Evolutionary conservation across 2,113 vertebrate genomes (phyloP).

Genomic region (Xiphophorus maculatus): DNA sequence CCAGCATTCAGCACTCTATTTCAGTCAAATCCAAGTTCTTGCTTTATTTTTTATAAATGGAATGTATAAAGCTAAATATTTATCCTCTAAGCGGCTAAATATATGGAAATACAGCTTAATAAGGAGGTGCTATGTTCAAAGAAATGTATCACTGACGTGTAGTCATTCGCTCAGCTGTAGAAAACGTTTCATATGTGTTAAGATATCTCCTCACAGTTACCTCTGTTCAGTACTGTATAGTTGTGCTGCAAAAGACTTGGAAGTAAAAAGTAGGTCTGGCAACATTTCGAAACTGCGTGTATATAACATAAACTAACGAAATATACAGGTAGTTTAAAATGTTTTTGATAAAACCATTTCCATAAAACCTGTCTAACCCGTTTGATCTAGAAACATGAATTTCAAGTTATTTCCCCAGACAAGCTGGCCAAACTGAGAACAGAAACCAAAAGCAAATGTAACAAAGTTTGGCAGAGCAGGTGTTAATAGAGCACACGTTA

Average conservation of each 20-base stretch:
- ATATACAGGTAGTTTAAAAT: neutral
- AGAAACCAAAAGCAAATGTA: conserved; percentile 1
- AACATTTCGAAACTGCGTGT: neutral
- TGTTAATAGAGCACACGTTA: neutral
- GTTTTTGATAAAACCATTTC: neutral
- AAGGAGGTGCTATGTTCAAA: neutral
- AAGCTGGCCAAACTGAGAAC: neutral
- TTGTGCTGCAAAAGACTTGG: neutral
- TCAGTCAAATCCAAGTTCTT: neutral
- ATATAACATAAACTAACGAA: neutral
- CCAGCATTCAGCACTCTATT: neutral
- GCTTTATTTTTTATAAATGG: neutral
- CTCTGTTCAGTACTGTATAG: neutral
- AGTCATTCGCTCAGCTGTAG: neutral
- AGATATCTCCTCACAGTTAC: neutral
- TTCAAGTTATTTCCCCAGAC: neutral
- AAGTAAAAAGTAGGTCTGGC: neutral
- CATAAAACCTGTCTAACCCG: conserved; percentile 1
- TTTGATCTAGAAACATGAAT: neutral
- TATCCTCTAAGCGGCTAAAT: neutral
- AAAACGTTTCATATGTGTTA: neutral
- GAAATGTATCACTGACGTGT: neutral
- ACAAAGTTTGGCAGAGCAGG: conserved; percentile 22
- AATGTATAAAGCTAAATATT: conserved; percentile 6
- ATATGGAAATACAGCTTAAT: neutral